These are phyloP conservation scores for Halocaridina rubra DNA, from an alignment of 2,888 invertebrate genomes.

Conservation along the genomic window DNA sequence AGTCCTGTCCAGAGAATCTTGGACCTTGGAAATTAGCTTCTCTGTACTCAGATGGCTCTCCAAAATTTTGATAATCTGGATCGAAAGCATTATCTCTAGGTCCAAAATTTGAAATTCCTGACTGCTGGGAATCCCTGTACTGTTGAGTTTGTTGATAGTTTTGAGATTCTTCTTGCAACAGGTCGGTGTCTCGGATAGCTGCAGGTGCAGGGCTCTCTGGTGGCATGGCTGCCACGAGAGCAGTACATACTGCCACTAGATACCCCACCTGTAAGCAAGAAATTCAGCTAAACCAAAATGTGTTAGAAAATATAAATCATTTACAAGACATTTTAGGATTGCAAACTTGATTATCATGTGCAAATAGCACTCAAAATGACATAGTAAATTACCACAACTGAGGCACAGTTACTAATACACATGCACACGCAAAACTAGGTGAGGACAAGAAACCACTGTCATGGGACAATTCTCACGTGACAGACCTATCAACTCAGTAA, in stretches of 20 bases:
- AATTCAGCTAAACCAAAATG: neutral
- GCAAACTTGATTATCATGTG: too few relatives aligned
- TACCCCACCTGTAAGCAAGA: neutral
- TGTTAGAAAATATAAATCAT: too few relatives aligned
- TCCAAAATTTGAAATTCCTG: neutral
- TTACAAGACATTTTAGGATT: too few relatives aligned
- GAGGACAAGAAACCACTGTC: too few relatives aligned
- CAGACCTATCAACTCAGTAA: too few relatives aligned
- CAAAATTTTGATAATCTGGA: too few relatives aligned
- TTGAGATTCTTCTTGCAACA: conserved; percentile 12
- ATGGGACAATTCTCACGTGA: too few relatives aligned
- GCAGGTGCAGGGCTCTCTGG: conserved; percentile 26
- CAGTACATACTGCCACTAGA: neutral
- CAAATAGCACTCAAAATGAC: too few relatives aligned
- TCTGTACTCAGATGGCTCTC: too few relatives aligned
- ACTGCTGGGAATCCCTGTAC: neutral
- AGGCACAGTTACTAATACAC: too few relatives aligned
- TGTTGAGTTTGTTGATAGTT: neutral
- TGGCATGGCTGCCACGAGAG: neutral
- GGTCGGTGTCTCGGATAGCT: neutral
- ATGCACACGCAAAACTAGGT: too few relatives aligned
- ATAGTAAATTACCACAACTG: too few relatives aligned
- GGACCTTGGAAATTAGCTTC: neutral
- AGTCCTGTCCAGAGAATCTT: neutral
- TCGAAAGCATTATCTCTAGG: neutral